Base-by-base conservation (phyloP, 2,113 vertebrate species). In the Passer montanus region DNA sequence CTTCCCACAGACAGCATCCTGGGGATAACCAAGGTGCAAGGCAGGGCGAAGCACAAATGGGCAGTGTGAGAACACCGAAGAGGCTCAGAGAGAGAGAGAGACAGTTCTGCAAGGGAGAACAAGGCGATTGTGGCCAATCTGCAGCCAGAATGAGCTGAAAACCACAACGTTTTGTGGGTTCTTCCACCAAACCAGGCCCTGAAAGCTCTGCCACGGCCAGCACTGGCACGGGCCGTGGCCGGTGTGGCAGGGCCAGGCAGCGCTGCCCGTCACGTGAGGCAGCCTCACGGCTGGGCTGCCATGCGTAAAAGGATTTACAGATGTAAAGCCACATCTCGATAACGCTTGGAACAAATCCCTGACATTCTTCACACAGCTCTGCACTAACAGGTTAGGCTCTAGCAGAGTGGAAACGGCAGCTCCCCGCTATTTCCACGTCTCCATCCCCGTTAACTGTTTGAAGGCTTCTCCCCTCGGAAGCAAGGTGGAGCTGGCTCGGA, bases 281-380 rank as follows among this genome's bases (percentile, higher is more conserved):
- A 60, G 92, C 93, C 97, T 97, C 47, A 55, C 22, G 68, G 98
- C 97, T 96, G 97, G 94, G 97, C 97, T 91, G 95, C 35, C 88
- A 97, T 89, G 97, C 93, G 75, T 93, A 96, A 98, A 97, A 96
- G 96, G 97, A 98, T 98, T 98, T 97, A 95, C 77, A 93, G 97
- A 93, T 96, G 95, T 95, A 96, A 95, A 97, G 89, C 92, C 78
- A 63, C 94, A 95, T 97, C 97, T 97, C 96, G 78, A 95, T 96
- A 96, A 90, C 63, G 87, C 91, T 70, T 37, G 97, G 96, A 97
- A 97, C 96, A 93, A 95, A 97, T 96, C 97, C 94, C 96, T 93
- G 87, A 85, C 96, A 96, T 96, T 90, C 94, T 53, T 94, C 95
- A 95, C 96, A 96, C 97, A 96, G 95, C 97, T 95, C 97, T 96